Base-by-base conservation (phyloP, 1,140 invertebrate genomes). In the Ips nitidus region DNA sequence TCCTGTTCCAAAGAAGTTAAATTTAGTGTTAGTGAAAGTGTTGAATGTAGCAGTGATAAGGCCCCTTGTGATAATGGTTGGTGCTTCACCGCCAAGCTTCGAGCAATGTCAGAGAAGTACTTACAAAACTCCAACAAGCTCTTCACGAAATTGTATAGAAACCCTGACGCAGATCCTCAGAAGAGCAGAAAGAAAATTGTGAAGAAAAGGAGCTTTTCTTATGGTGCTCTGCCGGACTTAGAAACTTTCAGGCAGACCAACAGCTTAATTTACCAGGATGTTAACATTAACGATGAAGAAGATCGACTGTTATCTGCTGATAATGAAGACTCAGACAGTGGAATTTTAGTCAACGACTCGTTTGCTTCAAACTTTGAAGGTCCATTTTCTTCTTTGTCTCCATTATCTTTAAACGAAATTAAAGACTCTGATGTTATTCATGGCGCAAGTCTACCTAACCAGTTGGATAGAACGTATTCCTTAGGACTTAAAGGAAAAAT, bases 321-420 rank as follows among this genome's bases (percentile, higher is more conserved):
- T 50, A 73, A 73, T 63, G 88, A 90, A 77, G 90, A 91, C 77
- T 87, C 87, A 53, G 90, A 92, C 77, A 91, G 89, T 39, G 90
- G 90, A 5, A 92, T 92, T 70, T 80, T 91, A 75, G 87, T 91
- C 69, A 91, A 89, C 74, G 88, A 88, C 74, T 87, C 87, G 3
- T 88, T 85, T 40, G 88, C 87, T 47, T 89, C 88, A 0, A 81
- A 90, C 39, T 84, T 89, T 64, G 88, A 90, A 52, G 87, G 86
- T 74, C 82, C 86, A 3, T 59, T 65, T n/a, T 53, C 1, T 5
- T 64, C 55, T 40, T 8, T 36, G 4, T 63, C 59, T 3, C 63
- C 63, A 2, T 41, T 56, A 3, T 50, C 52, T 37, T 43, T 66
- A 8, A 50, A 41, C 6, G 66, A 68, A 60, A 56, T 60, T 36